These are phyloP conservation scores for Oncorhynchus masou DNA, from an alignment of 2,113 vertebrate species.

Conservation along the genomic window DNA sequence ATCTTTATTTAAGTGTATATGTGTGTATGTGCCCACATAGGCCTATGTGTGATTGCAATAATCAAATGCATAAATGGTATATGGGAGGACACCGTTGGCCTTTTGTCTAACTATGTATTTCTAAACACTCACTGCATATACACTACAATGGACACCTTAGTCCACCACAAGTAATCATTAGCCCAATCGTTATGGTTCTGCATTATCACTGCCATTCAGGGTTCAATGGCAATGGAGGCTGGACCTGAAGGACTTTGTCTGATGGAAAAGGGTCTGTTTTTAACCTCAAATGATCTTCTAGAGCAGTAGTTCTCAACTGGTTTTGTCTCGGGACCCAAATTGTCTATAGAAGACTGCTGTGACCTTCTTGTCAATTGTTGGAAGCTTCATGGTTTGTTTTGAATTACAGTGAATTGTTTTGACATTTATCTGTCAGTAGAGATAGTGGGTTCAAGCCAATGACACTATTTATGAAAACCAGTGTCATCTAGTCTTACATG, in stretches of 20 bases:
- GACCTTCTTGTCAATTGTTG: no score
- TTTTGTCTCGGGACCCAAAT: no score
- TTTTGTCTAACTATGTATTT: no score
- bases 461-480: background rate
- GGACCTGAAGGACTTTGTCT: constrained; percentile 8
- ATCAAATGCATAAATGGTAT: constrained; percentile 16
- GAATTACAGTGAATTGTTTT: no score
- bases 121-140: constrained; percentile 22
- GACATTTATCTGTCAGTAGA: background rate
- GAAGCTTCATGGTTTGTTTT: no score
- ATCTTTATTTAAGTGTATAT: no score
- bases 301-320: no score
- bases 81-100: no score
- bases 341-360: no score
- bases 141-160: constrained; percentile 27
- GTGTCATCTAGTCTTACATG: background rate
- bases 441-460: background rate
- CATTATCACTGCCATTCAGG: constrained; percentile 16
- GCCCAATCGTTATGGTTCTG: constrained; percentile 20
- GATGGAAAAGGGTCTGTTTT: background rate
- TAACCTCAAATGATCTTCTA: background rate
- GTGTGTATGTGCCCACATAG: no score
- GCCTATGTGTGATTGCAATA: no score
- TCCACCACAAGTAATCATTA: constrained; percentile 38
- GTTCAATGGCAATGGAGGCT: background rate